A percentile compares a stretch with the other conserved stretches of the same genome.
phyloP scores from a whole-genome alignment of 2,888 invertebrate species.

The Plagodis pulveraria region DNA sequence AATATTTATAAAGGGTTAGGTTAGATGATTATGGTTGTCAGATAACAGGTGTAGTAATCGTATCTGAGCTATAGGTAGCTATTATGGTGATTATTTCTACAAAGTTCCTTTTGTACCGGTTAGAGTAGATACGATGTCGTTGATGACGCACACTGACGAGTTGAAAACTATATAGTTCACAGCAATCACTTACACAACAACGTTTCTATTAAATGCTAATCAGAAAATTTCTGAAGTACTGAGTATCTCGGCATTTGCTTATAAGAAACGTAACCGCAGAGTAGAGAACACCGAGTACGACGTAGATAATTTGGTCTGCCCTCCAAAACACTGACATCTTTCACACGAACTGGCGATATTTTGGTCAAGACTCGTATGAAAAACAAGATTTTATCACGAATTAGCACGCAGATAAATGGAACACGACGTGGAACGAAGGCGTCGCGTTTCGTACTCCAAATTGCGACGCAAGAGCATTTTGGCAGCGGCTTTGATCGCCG shows the following conservation, averaged over 20 bases:
- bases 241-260: conserved; percentile 56
- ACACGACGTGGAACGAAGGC: conserved; percentile 53
- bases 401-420: conserved; percentile 29
- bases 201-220: conserved; percentile 56
- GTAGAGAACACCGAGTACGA: conserved; percentile 51
- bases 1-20: conserved; percentile 25
- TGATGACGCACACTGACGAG: conserved; percentile 21
- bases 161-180: conserved; percentile 25
- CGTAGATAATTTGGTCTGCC: conserved; percentile 49
- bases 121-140: conserved; percentile 4
- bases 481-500: conserved; percentile 58
- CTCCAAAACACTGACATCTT: conserved; percentile 58
- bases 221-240: conserved; percentile 57
- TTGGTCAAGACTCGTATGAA: conserved; percentile 34
- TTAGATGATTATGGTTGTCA: conserved; percentile 19
- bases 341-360: conserved; percentile 29
- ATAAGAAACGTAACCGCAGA: conserved; percentile 53
- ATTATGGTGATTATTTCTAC: no score
- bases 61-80: conserved; percentile 19
- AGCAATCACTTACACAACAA: conserved; percentile 27
- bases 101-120: no score
- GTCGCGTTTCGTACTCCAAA: conserved; percentile 52
- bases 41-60: conserved; percentile 3
- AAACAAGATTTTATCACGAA: conserved; percentile 45
- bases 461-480: conserved; percentile 70